Base-by-base conservation (phyloP, 2,797 vertebrate species). In the Sciurus vulgaris region DNA sequence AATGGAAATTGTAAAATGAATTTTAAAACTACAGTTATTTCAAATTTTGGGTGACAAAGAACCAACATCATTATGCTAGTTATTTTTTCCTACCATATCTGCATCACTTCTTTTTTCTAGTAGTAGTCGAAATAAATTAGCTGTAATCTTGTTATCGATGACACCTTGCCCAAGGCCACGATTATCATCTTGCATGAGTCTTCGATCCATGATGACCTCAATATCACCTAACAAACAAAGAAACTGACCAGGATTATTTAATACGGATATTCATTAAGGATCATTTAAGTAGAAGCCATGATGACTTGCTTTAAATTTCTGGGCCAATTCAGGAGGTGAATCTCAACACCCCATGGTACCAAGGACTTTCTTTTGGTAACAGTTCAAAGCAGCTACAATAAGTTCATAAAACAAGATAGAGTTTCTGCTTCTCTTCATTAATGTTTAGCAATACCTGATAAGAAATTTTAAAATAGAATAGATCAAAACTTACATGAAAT, bases 141-240 rank as follows among this genome's bases (percentile, higher is more conserved):
- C 99, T 47, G 99, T 99, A 86, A 99, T 98, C 97, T 99, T 99
- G 98, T 99, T 99, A 98, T 99, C 99, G 15, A 99, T 99, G 85
- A 99, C 98, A 67, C 99, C 99, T 98, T 99, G 99, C 69, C 99
- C 99, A 61, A 99, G 99, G 51, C 99, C 99, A 22, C 99, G 99
- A 97, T 99, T 99, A 97, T 99, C 99, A 78, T 99, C 99, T 98
- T 99, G 99, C 98, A 99, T 99, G 96, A 99, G 98, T 79, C 99
- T 98, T 54, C 99, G 99, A 98, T 99, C 99, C 99, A 99, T 98
- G 92, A 99, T 98, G 91, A 99, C 99, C 98, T 99, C 99, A 97
- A 99, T 98, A 96, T 99, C 99, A 93, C 99, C 99, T 99, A 98
- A 93, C 89, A 95, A 93, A 98, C 22, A 91, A 97, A 74, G 10